phyloP scores from a whole-genome alignment of 1,140 invertebrate genomes.

The Periplaneta americana region DNA sequence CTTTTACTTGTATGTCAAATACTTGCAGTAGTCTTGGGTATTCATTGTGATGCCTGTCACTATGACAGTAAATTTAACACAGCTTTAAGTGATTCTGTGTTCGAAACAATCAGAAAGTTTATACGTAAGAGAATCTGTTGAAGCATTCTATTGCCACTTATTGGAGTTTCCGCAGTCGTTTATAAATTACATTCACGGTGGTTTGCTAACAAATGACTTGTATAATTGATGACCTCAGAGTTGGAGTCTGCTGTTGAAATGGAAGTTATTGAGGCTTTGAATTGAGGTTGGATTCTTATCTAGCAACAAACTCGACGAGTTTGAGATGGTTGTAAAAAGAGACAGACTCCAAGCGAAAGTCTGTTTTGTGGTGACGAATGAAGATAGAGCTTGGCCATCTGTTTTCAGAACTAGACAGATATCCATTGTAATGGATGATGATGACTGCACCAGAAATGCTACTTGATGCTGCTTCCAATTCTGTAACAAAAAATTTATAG shows the following conservation, averaged over 20 bases:
- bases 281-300: background rate
- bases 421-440: background rate
- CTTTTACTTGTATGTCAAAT: too few species aligned
- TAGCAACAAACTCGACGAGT: background rate
- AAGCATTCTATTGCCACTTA: too few species aligned
- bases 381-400: background rate
- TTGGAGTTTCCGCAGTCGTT: background rate
- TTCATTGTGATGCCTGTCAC: too few species aligned
- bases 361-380: background rate
- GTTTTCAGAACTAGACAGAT: background rate
- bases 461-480: background rate
- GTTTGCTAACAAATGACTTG: background rate
- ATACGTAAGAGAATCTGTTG: too few species aligned
- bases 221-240: background rate
- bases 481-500: background rate
- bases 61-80: too few species aligned
- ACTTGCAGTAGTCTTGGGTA: too few species aligned
- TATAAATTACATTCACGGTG: background rate
- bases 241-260: background rate
- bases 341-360: too few species aligned
- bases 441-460: background rate
- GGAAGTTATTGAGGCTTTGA: background rate
- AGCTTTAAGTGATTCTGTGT: too few species aligned
- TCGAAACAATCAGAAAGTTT: too few species aligned
- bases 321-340: background rate